phyloP scores from a whole-genome alignment of 1,140 invertebrate species.

The Drosophila seguyi region DNA sequence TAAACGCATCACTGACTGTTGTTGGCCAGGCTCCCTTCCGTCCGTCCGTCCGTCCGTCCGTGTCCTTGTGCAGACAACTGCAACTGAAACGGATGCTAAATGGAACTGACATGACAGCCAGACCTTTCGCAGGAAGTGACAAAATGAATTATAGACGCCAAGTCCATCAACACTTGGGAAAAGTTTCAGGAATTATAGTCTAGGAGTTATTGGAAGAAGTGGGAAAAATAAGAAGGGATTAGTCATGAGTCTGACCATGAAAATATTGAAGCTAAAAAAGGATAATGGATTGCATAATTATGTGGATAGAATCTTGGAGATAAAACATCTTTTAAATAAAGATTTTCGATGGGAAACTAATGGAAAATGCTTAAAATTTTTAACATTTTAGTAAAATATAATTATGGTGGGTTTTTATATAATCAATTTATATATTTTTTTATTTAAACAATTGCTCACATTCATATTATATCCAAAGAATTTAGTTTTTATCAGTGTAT shows the following conservation, averaged over 20 bases:
- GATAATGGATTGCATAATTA: neutral
- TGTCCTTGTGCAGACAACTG: constrained; percentile 73
- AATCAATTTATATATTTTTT: neutral
- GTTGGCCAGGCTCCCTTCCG: constrained; percentile 38
- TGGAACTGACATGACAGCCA: constrained; percentile 76
- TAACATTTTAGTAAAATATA: too few relatives aligned
- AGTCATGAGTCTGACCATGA: neutral
- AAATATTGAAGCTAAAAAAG: neutral
- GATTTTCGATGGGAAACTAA: too few relatives aligned
- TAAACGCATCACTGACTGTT: constrained; percentile 82
- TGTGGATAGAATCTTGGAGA: too few relatives aligned
- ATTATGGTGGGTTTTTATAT: neutral
- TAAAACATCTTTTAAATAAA: neutral
- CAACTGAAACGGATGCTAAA: constrained; percentile 83
- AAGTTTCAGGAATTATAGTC: neutral
- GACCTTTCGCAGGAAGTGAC: constrained; percentile 66
- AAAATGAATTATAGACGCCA: constrained; percentile 80
- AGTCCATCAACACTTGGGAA: constrained; percentile 19
- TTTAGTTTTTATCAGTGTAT: neutral
- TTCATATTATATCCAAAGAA: neutral
- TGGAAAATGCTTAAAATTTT: neutral
- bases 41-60: neutral
- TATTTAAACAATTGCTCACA: neutral
- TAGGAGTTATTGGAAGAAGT: neutral
- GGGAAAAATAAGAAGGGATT: neutral